These are phyloP conservation scores for Dendronephthya gigantea DNA, from an alignment of 64 coral and sea anemone species.

Conservation along the genomic window DNA sequence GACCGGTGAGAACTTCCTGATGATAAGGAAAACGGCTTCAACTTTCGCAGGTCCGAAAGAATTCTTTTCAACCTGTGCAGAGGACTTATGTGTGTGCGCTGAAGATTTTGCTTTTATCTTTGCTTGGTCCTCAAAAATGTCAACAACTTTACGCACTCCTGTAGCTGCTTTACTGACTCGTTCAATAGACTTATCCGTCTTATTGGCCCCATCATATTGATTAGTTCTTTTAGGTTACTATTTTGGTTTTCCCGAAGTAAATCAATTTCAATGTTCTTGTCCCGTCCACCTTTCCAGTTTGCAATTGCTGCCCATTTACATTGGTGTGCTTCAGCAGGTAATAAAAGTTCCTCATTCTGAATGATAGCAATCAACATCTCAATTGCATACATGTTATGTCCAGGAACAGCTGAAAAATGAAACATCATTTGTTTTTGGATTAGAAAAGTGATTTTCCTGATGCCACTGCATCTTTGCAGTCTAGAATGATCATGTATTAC, in stretches of 20 bases:
- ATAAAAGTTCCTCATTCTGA: constrained; percentile 33
- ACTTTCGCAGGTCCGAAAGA: neutral
- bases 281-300: constrained; percentile 35
- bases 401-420: constrained; percentile 19
- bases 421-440: constrained; percentile 22
- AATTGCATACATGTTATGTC: constrained; percentile 44
- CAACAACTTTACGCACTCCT: constrained; percentile 1
- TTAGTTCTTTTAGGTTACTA: constrained; percentile 22
- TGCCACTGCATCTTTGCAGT: constrained; percentile 19
- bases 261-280: constrained; percentile 47
- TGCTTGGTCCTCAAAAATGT: constrained; percentile 48
- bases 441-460: constrained; percentile 26
- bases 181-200: constrained; percentile 24
- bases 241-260: constrained; percentile 39
- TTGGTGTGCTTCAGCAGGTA: constrained; percentile 24
- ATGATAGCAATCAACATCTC: constrained; percentile 41
- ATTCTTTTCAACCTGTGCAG: neutral
- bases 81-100: constrained; percentile 15
- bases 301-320: constrained; percentile 25
- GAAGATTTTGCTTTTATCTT: neutral
- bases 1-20: constrained; percentile 7
- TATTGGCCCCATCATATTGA: constrained; percentile 30
- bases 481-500: constrained; percentile 27
- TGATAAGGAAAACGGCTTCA: constrained; percentile 27
- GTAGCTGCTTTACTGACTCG: neutral